Evolutionary conservation across 2,888 invertebrate species (phyloP).

Genomic region (Phalangium opilio): DNA sequence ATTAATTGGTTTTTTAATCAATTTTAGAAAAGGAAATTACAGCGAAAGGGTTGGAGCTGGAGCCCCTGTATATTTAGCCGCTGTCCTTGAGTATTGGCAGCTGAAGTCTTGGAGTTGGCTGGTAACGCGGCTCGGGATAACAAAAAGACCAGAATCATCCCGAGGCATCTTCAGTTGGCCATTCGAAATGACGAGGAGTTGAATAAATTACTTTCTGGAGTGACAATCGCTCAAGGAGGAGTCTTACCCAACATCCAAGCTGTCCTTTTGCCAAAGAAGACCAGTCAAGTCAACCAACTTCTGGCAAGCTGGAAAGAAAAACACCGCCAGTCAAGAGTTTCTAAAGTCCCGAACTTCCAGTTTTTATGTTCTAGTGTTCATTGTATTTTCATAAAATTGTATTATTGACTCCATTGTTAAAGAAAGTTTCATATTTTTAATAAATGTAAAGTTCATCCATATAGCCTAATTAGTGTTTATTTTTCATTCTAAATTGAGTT

Average conservation of each 20-base stretch:
- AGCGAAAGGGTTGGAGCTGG: constrained; percentile 35
- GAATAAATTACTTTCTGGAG: constrained; percentile 35
- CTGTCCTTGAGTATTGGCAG: constrained; percentile 37
- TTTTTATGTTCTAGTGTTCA: not conserved
- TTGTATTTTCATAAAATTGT: no score
- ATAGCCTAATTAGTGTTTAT: no score
- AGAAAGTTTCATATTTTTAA: no score
- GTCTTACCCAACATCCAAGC: constrained; percentile 39
- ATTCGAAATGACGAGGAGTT: constrained; percentile 36
- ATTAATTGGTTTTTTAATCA: not conserved
- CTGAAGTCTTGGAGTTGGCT: constrained; percentile 35
- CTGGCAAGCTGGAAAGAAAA: not conserved
- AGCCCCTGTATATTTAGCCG: constrained; percentile 28
- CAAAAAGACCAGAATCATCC: constrained; percentile 35
- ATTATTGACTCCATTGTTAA: no score
- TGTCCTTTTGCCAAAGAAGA: constrained; percentile 36
- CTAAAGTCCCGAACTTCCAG: no score
- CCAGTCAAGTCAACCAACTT: constrained; percentile 8
- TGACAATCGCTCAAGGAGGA: constrained; percentile 41
- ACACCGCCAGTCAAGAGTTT: not conserved
- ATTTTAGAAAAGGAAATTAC: constrained; percentile 29
- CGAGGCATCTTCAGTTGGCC: constrained; percentile 34
- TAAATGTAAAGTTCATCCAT: no score
- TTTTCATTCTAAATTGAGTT: no score
- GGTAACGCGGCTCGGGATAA: constrained; percentile 37